Conservation (phyloP, 2,113 vertebrate genomes). For the Cepphus grylle region DNA sequence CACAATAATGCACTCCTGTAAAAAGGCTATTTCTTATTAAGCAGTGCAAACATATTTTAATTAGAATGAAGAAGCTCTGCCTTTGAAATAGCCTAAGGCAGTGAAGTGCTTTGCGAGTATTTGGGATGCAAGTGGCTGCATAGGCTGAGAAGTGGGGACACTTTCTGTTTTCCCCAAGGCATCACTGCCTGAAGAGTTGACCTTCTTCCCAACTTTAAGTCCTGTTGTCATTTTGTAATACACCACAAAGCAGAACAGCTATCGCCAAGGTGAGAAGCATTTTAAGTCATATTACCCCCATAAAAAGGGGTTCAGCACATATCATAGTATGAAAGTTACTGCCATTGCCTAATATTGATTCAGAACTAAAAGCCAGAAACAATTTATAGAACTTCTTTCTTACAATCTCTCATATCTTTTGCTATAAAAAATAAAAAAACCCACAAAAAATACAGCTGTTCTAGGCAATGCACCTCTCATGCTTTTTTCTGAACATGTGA, state of each 20-base stretch:
- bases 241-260: background rate
- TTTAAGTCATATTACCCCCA: background rate
- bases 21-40: conserved; percentile 42
- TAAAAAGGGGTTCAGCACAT: background rate
- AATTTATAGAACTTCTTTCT: background rate
- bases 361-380: background rate
- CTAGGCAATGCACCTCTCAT: background rate
- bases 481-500: background rate
- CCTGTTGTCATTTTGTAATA: background rate
- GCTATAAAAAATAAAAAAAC: background rate
- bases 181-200: background rate
- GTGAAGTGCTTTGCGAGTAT: background rate
- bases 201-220: background rate
- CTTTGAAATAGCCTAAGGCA: conserved; percentile 45
- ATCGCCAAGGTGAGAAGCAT: background rate
- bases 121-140: background rate
- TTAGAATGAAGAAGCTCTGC: background rate
- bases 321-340: background rate
- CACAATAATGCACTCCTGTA: background rate
- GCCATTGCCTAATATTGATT: background rate
- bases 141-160: background rate
- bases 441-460: background rate
- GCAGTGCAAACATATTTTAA: background rate
- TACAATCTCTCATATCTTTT: background rate
- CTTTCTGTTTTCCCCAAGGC: background rate